These are phyloP conservation scores for Metellina segmentata DNA, from an alignment of 2,888 invertebrate genomes.

Conservation along the genomic window DNA sequence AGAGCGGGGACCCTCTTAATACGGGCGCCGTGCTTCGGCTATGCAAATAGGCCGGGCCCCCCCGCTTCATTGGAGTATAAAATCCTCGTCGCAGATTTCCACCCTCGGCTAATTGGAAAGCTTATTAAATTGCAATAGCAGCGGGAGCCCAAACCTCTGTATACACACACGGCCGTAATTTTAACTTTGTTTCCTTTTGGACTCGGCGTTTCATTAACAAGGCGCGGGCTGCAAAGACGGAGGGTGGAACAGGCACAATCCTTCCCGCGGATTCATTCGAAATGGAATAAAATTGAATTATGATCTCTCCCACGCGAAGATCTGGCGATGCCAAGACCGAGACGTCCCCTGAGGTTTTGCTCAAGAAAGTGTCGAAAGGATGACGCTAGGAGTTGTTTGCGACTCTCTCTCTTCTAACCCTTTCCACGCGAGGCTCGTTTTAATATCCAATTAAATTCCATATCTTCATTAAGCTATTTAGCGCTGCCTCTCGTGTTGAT, in stretches of 20 bases:
- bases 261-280: conserved; percentile 15
- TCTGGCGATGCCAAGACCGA: background rate
- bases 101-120: conserved; percentile 75
- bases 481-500: conserved; percentile 31
- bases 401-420: background rate
- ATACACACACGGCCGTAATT: conserved; percentile 52
- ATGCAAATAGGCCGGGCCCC: conserved; percentile 60
- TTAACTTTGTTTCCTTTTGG: conserved; percentile 74
- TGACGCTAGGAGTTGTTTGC: conserved; percentile 17
- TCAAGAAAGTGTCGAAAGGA: conserved; percentile 15
- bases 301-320: conserved; percentile 41
- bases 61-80: conserved; percentile 69
- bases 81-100: conserved; percentile 69
- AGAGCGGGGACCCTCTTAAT: conserved; percentile 57
- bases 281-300: conserved; percentile 76
- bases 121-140: conserved; percentile 73
- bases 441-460: conserved; percentile 74
- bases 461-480: conserved; percentile 60
- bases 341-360: conserved; percentile 21
- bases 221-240: conserved; percentile 36
- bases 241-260: conserved; percentile 27
- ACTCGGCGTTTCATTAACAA: conserved; percentile 74
- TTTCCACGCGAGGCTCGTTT: conserved; percentile 16
- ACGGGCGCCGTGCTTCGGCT: conserved; percentile 51
- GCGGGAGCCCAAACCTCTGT: conserved; percentile 18